Evolutionary conservation across 2,797 vertebrate species (phyloP).

Genomic region (Lates japonicus): DNA sequence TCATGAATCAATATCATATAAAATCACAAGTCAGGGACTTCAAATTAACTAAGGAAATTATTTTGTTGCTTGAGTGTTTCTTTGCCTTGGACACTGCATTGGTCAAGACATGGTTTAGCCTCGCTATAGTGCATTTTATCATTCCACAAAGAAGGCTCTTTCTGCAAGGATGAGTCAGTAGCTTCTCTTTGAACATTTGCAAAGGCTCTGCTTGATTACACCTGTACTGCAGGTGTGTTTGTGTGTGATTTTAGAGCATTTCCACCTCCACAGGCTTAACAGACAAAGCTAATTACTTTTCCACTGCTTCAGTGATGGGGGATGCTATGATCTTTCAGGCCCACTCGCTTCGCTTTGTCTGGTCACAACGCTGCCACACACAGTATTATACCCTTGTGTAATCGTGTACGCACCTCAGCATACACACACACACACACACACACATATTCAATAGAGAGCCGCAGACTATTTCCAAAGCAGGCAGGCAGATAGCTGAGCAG

Average conservation of each 20-base stretch:
- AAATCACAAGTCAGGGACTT: too few relatives aligned
- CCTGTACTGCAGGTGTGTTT: neutral
- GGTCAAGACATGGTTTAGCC: neutral
- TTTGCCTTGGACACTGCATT: neutral
- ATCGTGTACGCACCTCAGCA: neutral
- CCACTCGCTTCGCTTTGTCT: constrained; percentile 19
- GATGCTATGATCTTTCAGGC: constrained; percentile 31
- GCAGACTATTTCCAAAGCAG: neutral
- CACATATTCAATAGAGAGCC: neutral
- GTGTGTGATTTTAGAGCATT: neutral
- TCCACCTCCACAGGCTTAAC: constrained; percentile 25
- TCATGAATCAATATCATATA: neutral
- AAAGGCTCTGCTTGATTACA: neutral
- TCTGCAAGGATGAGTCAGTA: neutral
- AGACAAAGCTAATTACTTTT: constrained; percentile 49
- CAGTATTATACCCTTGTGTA: neutral
- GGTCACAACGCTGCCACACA: neutral
- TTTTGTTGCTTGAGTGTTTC: neutral
- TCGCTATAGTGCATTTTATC: neutral
- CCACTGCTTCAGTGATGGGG: neutral
- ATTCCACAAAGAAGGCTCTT: neutral
- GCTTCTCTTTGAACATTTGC: constrained; percentile 14
- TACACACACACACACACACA: neutral
- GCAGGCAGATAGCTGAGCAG: neutral
- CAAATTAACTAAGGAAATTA: too few relatives aligned